These are phyloP conservation scores for Rhinoptilus africanus DNA, from an alignment of 2,113 vertebrate genomes.

Conservation along the genomic window DNA sequence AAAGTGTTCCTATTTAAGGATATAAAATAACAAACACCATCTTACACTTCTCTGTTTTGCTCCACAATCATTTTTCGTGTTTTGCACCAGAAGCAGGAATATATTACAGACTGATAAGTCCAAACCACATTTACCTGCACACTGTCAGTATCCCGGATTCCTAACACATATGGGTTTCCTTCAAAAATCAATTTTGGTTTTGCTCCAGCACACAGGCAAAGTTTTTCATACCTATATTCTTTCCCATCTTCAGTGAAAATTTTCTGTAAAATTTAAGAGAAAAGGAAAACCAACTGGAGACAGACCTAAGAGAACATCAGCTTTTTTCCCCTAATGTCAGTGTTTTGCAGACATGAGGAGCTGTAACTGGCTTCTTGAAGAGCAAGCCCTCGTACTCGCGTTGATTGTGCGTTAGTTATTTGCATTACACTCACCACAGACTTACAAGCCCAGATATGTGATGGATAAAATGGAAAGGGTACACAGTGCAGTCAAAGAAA, in stretches of 20 bases:
- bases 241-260: conserved; percentile 82
- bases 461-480: background rate
- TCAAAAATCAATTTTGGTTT: conserved; percentile 85
- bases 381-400: background rate
- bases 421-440: background rate
- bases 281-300: background rate
- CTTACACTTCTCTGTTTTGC: background rate
- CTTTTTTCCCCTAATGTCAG: background rate
- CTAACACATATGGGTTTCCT: conserved; percentile 85
- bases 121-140: conserved; percentile 78
- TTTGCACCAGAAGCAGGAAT: background rate
- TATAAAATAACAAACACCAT: background rate
- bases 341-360: background rate
- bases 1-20: background rate
- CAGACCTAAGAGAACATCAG: background rate
- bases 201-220: conserved; percentile 91
- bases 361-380: background rate
- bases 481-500: background rate
- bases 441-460: background rate
- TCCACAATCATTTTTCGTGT: background rate
- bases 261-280: conserved; percentile 68
- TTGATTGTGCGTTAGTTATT: background rate
- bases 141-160: conserved; percentile 96
- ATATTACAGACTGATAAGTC: background rate
- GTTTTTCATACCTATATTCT: conserved; percentile 80